phyloP scores from a whole-genome alignment of 2,888 invertebrate species.

The Clitarchus hookeri region DNA sequence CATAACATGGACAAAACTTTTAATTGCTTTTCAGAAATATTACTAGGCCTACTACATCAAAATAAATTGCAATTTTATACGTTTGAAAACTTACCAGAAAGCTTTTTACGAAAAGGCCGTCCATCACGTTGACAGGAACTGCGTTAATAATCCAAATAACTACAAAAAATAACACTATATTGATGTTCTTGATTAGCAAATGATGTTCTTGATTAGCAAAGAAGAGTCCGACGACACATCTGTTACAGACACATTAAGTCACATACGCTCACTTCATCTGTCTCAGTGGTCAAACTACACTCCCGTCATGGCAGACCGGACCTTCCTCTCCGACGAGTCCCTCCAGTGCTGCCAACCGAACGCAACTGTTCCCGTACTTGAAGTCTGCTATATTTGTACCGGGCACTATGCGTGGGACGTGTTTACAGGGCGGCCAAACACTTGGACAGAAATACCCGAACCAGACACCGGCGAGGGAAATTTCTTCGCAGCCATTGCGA shows the following conservation, averaged over 20 bases:
- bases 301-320: neutral
- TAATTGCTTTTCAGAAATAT: no score
- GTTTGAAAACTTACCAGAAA: conserved; percentile 19
- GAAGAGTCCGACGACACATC: no score
- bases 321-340: neutral
- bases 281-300: neutral
- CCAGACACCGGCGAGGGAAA: neutral
- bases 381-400: neutral
- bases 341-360: neutral
- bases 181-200: no score
- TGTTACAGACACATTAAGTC: no score
- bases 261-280: no score
- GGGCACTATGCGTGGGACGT: conserved; percentile 4
- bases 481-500: neutral
- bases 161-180: no score
- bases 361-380: conserved; percentile 4
- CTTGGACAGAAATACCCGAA: conserved; percentile 7
- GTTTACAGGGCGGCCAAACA: conserved; percentile 14
- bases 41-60: no score
- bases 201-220: no score
- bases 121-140: conserved; percentile 5
- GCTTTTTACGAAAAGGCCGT: conserved; percentile 29
- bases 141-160: neutral
- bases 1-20: no score
- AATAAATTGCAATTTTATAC: neutral